phyloP scores from a whole-genome alignment of 2,113 vertebrate species.

The Bos taurus region DNA sequence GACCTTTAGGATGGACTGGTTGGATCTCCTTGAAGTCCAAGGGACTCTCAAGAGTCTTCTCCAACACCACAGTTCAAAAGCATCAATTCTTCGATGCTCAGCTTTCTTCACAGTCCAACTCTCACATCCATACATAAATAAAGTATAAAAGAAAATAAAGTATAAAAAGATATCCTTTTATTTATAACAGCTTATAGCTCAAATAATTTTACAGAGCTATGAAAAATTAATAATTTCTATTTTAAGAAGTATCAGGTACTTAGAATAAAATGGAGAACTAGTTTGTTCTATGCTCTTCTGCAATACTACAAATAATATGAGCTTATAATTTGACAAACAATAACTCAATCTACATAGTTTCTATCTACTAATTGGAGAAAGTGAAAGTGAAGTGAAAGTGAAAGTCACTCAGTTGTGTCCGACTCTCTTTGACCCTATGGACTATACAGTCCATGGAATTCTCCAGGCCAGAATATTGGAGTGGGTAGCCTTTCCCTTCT shows the following conservation, averaged over 20 bases:
- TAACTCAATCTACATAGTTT: background rate
- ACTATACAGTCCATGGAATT: background rate
- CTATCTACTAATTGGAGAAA: background rate
- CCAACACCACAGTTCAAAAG: too few species aligned
- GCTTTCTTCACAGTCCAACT: too few species aligned
- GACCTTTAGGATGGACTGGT: too few species aligned
- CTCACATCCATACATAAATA: background rate
- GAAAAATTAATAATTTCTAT: background rate
- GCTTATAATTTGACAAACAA: background rate
- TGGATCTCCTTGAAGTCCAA: too few species aligned
- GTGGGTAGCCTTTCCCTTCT: background rate
- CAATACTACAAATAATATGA: background rate
- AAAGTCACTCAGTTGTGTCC: accelerated
- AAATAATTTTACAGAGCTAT: background rate
- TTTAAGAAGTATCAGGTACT: background rate
- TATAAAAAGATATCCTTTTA: background rate
- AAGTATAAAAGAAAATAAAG: background rate
- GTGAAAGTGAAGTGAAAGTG: background rate
- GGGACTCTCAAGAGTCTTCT: too few species aligned
- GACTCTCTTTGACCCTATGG: background rate
- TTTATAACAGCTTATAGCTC: background rate
- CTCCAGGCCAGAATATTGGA: background rate
- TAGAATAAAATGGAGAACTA: background rate
- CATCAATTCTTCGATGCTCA: too few species aligned
- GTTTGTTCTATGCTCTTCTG: background rate